Base-by-base conservation (phyloP, 2,797 vertebrate genomes). In the Chelon auratus region DNA sequence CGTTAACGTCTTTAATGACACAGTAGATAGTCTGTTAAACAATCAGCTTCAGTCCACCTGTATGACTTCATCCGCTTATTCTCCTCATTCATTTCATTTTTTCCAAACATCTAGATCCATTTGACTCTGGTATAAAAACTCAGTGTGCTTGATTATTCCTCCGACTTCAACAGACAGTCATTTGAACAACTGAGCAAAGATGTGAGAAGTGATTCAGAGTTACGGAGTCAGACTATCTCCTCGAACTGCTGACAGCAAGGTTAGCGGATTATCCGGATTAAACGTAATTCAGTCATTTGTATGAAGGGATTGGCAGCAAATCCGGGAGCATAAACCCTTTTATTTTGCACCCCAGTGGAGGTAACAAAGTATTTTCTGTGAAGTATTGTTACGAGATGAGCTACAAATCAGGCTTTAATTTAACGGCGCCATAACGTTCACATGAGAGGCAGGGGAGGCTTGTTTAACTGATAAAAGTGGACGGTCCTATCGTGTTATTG, bases 381-480 rank as follows among this genome's bases (percentile, higher is more conserved):
- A 26, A 26, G 24, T 4, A 26, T 26, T 4, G 51, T 42, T 62
- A 43, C 45, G 18, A 62, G 58, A 42, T 42, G 6, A 43, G 8
- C 9, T 14, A 78, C 52, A 69, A 63, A 75, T 73, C 59, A 67
- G 10, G 13, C 26, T 58, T 66, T 10, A 52, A 3, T 58, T 66
- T 10, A 52, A 3, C 20, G 37, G 45, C 65, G 59, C 56, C 39
- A 68, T 54, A 67, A 24, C 13, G 45, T 61, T 55, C 30, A 54
- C 62, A 80, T 67, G 24, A 58, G 50, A 24, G 24, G 14, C 3
- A 68, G 43, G 30, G 37, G 13, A 42, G 37, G 53, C 45, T 69
- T 59, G 24, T 68, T 75, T 26, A 72, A 72, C 30, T 68, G 45
- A 76, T 50, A 43, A 42, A n/a, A 80, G 37, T 1, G 10, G 39